Conservation (phyloP, 2,113 vertebrate species). For the Grallaria varia region DNA sequence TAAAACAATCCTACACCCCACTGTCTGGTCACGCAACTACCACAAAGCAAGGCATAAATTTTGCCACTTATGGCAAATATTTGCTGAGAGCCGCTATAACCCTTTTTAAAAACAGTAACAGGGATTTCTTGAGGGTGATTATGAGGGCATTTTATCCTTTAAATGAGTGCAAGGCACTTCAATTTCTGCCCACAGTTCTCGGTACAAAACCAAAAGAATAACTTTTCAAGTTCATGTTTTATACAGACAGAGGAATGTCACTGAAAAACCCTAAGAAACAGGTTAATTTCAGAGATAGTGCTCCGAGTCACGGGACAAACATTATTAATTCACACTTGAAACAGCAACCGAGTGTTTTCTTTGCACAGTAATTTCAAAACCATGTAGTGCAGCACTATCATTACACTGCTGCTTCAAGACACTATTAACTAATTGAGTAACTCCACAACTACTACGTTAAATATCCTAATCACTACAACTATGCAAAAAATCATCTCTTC, state of each 20-base stretch:
- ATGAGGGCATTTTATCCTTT: constrained; percentile 52
- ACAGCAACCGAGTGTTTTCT: neutral
- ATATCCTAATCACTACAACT: neutral
- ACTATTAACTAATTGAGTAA: neutral
- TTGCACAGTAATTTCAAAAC: neutral
- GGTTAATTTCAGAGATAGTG: neutral
- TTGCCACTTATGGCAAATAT: constrained; percentile 94
- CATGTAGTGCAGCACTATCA: neutral
- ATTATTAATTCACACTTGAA: neutral
- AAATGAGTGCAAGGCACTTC: constrained; percentile 55
- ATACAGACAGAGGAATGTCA: neutral
- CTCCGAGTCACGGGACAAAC: neutral
- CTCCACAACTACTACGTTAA: neutral
- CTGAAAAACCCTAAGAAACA: neutral
- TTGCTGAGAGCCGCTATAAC: constrained; percentile 86
- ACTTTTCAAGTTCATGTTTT: constrained; percentile 17
- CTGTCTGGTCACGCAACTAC: constrained; percentile 97
- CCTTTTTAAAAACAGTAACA: constrained; percentile 70
- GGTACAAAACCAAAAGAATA: constrained; percentile 36
- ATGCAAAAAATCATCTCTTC: neutral
- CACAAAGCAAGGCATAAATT: constrained; percentile 86
- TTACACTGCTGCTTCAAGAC: neutral
- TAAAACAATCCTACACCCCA: constrained; percentile 89
- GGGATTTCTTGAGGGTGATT: constrained; percentile 62
- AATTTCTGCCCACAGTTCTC: constrained; percentile 17